phyloP scores from a whole-genome alignment of 2,888 invertebrate species.

The Pristionchus arcanus region DNA sequence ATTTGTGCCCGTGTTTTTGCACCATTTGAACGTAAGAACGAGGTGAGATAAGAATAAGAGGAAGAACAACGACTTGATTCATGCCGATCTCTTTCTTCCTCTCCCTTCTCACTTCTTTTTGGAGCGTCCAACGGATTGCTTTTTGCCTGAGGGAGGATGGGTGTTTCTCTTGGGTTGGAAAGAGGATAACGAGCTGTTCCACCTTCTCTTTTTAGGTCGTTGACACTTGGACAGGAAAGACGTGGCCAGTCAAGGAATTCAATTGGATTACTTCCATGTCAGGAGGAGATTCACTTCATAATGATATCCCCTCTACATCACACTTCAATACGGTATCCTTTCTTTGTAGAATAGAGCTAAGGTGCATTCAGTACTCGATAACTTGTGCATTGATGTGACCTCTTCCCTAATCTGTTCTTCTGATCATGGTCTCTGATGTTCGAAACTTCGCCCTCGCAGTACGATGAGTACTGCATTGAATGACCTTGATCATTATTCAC shows the following conservation, averaged over 20 bases:
- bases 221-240: conserved; percentile 17
- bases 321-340: not conserved
- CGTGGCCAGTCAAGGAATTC: not conserved
- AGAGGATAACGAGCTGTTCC: not conserved
- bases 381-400: not conserved
- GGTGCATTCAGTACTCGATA: not conserved
- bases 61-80: conserved; percentile 12
- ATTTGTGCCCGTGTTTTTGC: not conserved
- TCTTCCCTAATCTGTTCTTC: not conserved
- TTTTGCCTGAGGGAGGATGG: conserved; percentile 25
- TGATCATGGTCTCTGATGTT: not conserved
- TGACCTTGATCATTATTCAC: not conserved
- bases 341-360: not conserved
- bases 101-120: conserved; percentile 3
- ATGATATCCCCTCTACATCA: not conserved
- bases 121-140: not conserved
- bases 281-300: not conserved
- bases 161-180: not conserved
- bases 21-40: not conserved
- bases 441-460: not conserved
- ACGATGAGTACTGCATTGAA: not conserved
- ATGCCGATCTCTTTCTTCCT: not conserved
- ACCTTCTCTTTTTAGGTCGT: conserved; percentile 17
- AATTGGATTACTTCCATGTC: not conserved
- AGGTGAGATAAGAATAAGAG: not conserved